These are phyloP conservation scores for Sylvilagus bachmani DNA, from an alignment of 2,113 vertebrate species.

Conservation along the genomic window DNA sequence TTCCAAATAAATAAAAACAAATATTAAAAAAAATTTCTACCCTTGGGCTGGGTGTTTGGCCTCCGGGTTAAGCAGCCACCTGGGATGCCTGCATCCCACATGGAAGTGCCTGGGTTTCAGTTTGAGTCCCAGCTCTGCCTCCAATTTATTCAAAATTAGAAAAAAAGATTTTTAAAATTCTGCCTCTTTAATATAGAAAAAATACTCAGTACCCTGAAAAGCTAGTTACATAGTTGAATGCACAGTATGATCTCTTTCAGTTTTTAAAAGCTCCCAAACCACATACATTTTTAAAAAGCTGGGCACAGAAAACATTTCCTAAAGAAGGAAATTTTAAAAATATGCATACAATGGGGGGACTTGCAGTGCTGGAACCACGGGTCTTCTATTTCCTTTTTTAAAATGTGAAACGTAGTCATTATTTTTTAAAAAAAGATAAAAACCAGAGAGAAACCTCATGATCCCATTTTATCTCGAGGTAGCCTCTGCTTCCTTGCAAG, in stretches of 20 bases:
- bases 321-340: background rate
- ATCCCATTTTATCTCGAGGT: background rate
- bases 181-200: slow-evolving; percentile 1
- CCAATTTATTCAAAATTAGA: too few species aligned
- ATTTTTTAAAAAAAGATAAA: slow-evolving; percentile 42
- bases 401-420: background rate
- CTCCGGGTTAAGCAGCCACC: too few species aligned
- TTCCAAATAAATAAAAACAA: too few species aligned
- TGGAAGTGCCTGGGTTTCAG: background rate
- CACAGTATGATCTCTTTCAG: background rate
- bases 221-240: slow-evolving; percentile 15
- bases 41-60: too few species aligned
- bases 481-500: background rate
- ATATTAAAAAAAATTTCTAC: too few species aligned
- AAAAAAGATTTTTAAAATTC: background rate
- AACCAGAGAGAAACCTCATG: background rate
- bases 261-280: slow-evolving; percentile 7
- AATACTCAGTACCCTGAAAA: background rate
- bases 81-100: background rate
- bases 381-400: slow-evolving; percentile 32
- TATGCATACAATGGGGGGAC: background rate
- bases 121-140: background rate
- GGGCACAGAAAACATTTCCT: slow-evolving; percentile 30
- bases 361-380: background rate
- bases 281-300: background rate